Conservation (phyloP, 2,797 vertebrate species). For the Catostomus latipinnis region DNA sequence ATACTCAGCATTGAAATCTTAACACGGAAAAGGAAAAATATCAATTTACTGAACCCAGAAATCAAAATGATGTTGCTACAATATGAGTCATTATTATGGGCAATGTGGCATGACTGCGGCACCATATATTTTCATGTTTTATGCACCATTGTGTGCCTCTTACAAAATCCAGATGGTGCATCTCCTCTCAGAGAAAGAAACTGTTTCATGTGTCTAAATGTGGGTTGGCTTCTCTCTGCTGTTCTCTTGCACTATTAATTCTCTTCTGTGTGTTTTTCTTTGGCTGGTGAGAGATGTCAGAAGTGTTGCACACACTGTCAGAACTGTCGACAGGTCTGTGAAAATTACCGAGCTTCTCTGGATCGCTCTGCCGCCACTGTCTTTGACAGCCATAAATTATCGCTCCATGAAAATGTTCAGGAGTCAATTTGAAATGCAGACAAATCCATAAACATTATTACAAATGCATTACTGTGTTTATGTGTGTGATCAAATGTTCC, state of each 20-base stretch:
- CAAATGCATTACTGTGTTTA: conserved; percentile 79
- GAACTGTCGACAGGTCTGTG: conserved; percentile 77
- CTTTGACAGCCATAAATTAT: conserved; percentile 84
- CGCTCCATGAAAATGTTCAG: conserved; percentile 70
- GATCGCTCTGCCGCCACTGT: conserved; percentile 74
- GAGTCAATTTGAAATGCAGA: conserved; percentile 72
- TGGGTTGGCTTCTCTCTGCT: conserved; percentile 68
- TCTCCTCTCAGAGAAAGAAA: conserved; percentile 71
- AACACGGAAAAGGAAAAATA: conserved; percentile 26
- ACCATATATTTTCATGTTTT: conserved; percentile 82
- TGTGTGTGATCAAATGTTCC: conserved; percentile 70
- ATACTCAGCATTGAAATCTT: conserved; percentile 21
- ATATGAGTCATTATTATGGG: conserved; percentile 73
- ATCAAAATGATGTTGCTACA: conserved; percentile 70
- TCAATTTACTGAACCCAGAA: conserved; percentile 60
- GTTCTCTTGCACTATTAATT: conserved; percentile 79
- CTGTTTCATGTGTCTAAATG: conserved; percentile 67
- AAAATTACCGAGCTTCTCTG: conserved; percentile 82
- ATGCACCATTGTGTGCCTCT: conserved; percentile 80
- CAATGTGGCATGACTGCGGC: conserved; percentile 69
- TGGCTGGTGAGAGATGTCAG: conserved; percentile 75
- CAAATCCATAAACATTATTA: conserved; percentile 78
- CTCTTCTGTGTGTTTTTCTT: conserved; percentile 79
- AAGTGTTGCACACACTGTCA: conserved; percentile 82
- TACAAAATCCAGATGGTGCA: conserved; percentile 78